Evolutionary conservation across 2,113 vertebrate genomes (phyloP).

Genomic region (Reinhardtius hippoglossoides): DNA sequence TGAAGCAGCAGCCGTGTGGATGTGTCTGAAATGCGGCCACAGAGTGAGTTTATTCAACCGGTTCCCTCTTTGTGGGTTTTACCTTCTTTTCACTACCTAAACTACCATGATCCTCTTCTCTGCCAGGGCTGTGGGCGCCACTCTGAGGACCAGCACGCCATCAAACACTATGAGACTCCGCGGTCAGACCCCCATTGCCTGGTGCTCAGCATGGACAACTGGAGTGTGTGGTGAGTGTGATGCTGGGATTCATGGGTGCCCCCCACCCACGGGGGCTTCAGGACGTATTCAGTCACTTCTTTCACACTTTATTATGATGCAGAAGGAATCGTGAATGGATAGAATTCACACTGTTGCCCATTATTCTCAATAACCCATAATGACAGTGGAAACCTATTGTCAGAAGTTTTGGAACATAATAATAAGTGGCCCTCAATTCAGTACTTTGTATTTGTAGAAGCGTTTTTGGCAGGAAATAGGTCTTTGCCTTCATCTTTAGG

Average conservation of each 20-base stretch:
- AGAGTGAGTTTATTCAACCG: conserved; percentile 81
- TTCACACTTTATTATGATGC: accelerated
- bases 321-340: background rate
- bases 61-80: background rate
- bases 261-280: no score
- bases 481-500: no score
- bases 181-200: conserved; percentile 92
- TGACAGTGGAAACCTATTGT: no score
- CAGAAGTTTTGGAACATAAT: no score
- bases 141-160: conserved; percentile 89
- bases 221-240: conserved; percentile 90
- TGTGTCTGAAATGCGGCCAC: conserved; percentile 96
- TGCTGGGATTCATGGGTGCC: background rate
- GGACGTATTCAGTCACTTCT: no score
- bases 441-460: no score
- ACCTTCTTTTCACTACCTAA: background rate
- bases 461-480: no score
- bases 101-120: background rate
- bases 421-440: no score
- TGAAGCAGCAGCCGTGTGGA: conserved; percentile 85
- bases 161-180: conserved; percentile 90
- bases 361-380: no score
- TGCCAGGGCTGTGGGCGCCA: conserved; percentile 91
- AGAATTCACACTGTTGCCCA: no score
- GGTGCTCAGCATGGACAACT: conserved; percentile 91